Percentiles rank a stretch among this genome's conserved stretches.
phyloP scores from a whole-genome alignment of 2,888 invertebrate genomes.

The Plebejus anna region DNA sequence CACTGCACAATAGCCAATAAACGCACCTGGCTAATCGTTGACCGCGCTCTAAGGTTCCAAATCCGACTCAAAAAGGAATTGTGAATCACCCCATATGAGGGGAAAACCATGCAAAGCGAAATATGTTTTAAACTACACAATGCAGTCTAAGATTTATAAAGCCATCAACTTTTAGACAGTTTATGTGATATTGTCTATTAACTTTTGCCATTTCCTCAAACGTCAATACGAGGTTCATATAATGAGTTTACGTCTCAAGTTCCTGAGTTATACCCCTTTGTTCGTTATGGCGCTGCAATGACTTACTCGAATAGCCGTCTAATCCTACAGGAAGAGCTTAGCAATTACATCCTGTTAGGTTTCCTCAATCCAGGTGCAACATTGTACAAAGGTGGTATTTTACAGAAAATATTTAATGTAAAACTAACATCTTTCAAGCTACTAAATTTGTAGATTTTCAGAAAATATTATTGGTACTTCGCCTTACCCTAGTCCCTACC shows the following conservation, averaged over 20 bases:
- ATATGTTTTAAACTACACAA: too few species aligned
- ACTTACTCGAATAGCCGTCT: constrained; percentile 22
- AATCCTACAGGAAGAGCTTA: constrained; percentile 23
- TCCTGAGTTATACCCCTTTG: not conserved
- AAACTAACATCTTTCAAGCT: too few species aligned
- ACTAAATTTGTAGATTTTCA: not conserved
- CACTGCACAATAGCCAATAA: too few species aligned
- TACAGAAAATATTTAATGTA: not conserved
- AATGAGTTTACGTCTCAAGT: not conserved
- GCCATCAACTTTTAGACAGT: too few species aligned
- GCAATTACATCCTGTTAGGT: constrained; percentile 17
- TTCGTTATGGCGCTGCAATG: constrained; percentile 6
- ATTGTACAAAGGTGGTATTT: not conserved
- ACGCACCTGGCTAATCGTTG: too few species aligned
- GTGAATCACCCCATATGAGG: too few species aligned
- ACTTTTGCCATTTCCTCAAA: not conserved
- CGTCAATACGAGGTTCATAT: not conserved
- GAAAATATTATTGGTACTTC: not conserved
- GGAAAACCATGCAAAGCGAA: too few species aligned
- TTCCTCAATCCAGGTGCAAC: constrained; percentile 16
- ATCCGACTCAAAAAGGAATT: too few species aligned
- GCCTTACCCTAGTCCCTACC: too few species aligned
- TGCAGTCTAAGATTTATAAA: too few species aligned
- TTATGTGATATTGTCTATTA: too few species aligned
- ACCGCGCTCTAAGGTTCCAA: too few species aligned